Percentiles rank a stretch among this genome's conserved stretches.
These are phyloP conservation scores for Oreohelix idahoensis DNA, from an alignment of 1,140 invertebrate species.

Conservation along the genomic window DNA sequence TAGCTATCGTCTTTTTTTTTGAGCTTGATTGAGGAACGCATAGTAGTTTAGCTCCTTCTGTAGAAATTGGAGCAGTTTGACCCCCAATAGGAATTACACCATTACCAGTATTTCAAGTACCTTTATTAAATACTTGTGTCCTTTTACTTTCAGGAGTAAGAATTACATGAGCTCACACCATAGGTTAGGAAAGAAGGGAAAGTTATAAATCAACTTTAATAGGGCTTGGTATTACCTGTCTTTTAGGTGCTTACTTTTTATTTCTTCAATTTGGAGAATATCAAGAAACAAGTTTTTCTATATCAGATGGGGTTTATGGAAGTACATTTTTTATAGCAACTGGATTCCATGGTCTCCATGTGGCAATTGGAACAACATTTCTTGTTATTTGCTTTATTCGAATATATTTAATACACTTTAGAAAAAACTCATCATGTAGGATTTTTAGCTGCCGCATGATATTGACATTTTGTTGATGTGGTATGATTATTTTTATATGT, in stretches of 20 bases:
- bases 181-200: conserved; percentile 76
- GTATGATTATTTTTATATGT: conserved; percentile 32
- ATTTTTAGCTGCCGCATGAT: conserved; percentile 82
- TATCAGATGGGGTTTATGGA: conserved; percentile 79
- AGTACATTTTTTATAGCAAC: conserved; percentile 82
- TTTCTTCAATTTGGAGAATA: conserved; percentile 70
- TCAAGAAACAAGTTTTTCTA: conserved; percentile 74
- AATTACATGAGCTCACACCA: conserved; percentile 77
- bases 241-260: conserved; percentile 77
- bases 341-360: conserved; percentile 83
- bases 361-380: conserved; percentile 81
- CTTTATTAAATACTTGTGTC: no score
- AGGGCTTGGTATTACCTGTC: conserved; percentile 75
- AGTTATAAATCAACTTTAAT: conserved; percentile 66
- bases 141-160: no score
- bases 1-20: no score
- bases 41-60: conserved; percentile 76
- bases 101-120: conserved; percentile 80
- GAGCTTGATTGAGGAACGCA: conserved; percentile 81
- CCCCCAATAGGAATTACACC: conserved; percentile 76
- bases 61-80: conserved; percentile 78
- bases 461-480: conserved; percentile 59
- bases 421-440: conserved; percentile 78
- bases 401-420: conserved; percentile 76
- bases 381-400: conserved; percentile 77